Percentiles rank a stretch among this genome's conserved stretches.
Evolutionary conservation across 2,113 vertebrate genomes (phyloP).

Genomic region (Chionodraco myersi): DNA sequence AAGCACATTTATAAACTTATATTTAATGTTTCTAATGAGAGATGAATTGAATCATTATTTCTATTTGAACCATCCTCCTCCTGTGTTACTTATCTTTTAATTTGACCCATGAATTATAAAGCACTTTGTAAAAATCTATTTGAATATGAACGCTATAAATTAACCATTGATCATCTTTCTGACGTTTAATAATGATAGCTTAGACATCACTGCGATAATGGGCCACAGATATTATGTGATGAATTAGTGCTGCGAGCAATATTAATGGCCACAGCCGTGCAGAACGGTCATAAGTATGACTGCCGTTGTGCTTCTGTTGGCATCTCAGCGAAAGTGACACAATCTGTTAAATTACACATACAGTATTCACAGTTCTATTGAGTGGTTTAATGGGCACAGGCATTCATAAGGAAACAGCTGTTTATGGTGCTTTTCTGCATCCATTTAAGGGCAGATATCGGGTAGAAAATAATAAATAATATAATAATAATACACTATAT

Average conservation of each 20-base stretch:
- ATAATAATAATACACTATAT: too few species aligned
- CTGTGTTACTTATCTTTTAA: neutral
- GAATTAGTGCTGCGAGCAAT: neutral
- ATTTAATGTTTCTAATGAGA: neutral
- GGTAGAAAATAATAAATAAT: neutral
- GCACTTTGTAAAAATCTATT: neutral
- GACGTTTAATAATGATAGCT: neutral
- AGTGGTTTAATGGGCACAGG: neutral
- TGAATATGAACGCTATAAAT: neutral
- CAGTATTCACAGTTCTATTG: neutral
- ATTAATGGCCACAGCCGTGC: neutral
- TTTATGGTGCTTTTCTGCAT: neutral
- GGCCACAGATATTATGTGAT: neutral
- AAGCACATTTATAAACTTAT: neutral
- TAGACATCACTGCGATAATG: neutral
- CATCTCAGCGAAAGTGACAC: neutral
- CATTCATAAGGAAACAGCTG: neutral
- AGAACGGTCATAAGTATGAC: neutral
- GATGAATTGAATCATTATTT: neutral
- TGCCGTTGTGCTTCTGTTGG: neutral
- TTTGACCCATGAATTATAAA: neutral
- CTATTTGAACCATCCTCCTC: neutral
- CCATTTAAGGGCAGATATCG: neutral
- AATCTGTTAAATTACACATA: neutral
- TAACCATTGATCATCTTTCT: neutral